These are phyloP conservation scores for Limnephilus lunatus DNA, from an alignment of 2,888 invertebrate genomes.

Conservation along the genomic window DNA sequence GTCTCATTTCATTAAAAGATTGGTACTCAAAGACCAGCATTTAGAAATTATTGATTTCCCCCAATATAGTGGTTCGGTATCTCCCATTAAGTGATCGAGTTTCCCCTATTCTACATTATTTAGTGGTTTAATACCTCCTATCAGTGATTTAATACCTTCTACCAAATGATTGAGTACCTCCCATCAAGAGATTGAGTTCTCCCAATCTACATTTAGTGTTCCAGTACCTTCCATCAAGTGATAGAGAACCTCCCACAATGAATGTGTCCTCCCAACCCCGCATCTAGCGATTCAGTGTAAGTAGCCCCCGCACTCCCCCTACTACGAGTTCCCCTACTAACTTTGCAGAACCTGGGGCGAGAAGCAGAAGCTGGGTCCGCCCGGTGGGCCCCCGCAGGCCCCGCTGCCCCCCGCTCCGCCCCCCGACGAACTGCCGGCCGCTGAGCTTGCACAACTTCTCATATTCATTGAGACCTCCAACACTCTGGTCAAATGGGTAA, in stretches of 20 bases:
- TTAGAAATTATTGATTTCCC: too few relatives aligned
- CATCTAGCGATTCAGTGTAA: not conserved
- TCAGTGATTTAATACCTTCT: not conserved
- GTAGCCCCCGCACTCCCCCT: not conserved
- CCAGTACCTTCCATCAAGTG: not conserved
- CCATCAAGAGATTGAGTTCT: not conserved
- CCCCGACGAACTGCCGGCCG: conserved; percentile 74
- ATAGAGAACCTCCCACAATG: too few relatives aligned
- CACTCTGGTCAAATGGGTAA: conserved; percentile 89
- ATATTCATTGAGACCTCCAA: conserved; percentile 90
- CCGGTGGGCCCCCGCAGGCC: conserved; percentile 4
- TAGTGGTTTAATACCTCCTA: not conserved
- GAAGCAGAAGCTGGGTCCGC: conserved; percentile 69
- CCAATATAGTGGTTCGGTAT: not conserved
- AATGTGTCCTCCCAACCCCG: not conserved
- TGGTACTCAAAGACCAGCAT: too few relatives aligned
- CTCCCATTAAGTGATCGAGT: not conserved
- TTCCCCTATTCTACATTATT: not conserved
- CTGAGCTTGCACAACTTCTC: conserved; percentile 84
- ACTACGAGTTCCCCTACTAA: conserved; percentile 4
- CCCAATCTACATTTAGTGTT: not conserved
- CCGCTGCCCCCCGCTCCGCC: conserved; percentile 66
- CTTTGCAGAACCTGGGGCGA: conserved; percentile 73
- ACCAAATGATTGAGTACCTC: not conserved
- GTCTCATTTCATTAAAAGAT: too few relatives aligned